phyloP scores from a whole-genome alignment of 1,140 invertebrate genomes.

The Andrena cerasifolii region DNA sequence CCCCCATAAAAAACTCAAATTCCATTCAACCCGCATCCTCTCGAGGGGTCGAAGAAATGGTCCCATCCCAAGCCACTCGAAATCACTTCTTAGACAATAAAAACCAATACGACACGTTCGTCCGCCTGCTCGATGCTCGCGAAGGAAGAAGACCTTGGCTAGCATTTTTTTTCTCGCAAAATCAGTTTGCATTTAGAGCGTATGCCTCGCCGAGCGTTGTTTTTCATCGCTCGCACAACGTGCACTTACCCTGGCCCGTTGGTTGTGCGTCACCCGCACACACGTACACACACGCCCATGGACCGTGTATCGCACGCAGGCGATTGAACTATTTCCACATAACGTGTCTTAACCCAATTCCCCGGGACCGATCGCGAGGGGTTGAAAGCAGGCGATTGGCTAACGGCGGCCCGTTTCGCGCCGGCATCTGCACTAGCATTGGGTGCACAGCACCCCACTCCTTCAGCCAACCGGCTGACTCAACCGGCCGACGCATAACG shows the following conservation, averaged over 20 bases:
- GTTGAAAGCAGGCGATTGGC: slow-evolving; percentile 71
- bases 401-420: slow-evolving; percentile 49
- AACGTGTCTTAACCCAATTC: slow-evolving; percentile 62
- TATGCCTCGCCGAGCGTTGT: slow-evolving; percentile 13
- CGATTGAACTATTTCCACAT: slow-evolving; percentile 37
- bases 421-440: slow-evolving; percentile 51
- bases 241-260: slow-evolving; percentile 15
- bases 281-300: neutral
- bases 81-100: too few species aligned
- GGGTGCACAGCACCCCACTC: slow-evolving; percentile 50
- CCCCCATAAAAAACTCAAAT: neutral
- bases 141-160: slow-evolving; percentile 42
- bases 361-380: slow-evolving; percentile 61
- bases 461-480: slow-evolving; percentile 67
- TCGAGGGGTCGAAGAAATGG: too few species aligned
- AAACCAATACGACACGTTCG: too few species aligned
- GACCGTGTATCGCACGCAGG: neutral
- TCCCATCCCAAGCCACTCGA: too few species aligned
- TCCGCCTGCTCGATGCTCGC: neutral
- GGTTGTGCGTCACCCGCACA: slow-evolving; percentile 7
- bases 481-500: slow-evolving; percentile 72
- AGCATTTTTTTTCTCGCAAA: slow-evolving; percentile 41
- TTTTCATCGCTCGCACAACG: neutral
- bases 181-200: slow-evolving; percentile 29
- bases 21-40: too few species aligned